Evolutionary conservation across 2,113 vertebrate species (phyloP).

Genomic region (Oxyruncus cristatus): DNA sequence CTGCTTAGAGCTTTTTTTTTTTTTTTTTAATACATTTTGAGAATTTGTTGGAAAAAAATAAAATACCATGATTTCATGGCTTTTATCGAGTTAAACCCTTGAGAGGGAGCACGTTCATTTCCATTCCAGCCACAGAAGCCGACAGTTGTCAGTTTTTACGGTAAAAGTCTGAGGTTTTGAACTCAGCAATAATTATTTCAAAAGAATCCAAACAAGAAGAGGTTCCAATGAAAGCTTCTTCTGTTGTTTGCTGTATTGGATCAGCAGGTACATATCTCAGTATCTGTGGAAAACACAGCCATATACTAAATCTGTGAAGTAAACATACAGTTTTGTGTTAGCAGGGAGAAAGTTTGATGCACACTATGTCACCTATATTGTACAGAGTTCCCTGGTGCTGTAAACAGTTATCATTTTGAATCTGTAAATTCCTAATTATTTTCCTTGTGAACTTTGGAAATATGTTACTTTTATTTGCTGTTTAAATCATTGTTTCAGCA

Average conservation of each 20-base stretch:
- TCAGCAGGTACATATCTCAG: background rate
- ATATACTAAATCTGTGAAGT: background rate
- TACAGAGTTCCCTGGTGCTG: background rate
- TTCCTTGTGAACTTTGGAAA: background rate
- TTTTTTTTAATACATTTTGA: constrained; percentile 25
- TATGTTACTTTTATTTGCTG: background rate
- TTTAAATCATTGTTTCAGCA: constrained; percentile 51
- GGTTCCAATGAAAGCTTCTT: background rate
- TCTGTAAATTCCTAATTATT: background rate
- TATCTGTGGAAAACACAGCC: constrained; percentile 64
- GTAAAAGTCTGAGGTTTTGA: background rate
- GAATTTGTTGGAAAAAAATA: background rate
- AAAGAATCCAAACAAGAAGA: background rate
- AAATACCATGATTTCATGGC: background rate
- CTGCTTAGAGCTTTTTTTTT: background rate
- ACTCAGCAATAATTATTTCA: background rate
- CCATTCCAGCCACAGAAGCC: constrained; percentile 20
- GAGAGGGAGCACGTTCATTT: constrained; percentile 63
- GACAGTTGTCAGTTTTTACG: background rate
- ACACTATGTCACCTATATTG: background rate
- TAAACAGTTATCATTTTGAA: background rate
- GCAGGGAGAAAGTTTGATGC: background rate
- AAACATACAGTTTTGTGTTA: background rate
- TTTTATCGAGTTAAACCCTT: background rate
- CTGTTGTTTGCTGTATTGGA: background rate